Conservation (phyloP, 2,888 invertebrate species). For the Latheticus oryzae region DNA sequence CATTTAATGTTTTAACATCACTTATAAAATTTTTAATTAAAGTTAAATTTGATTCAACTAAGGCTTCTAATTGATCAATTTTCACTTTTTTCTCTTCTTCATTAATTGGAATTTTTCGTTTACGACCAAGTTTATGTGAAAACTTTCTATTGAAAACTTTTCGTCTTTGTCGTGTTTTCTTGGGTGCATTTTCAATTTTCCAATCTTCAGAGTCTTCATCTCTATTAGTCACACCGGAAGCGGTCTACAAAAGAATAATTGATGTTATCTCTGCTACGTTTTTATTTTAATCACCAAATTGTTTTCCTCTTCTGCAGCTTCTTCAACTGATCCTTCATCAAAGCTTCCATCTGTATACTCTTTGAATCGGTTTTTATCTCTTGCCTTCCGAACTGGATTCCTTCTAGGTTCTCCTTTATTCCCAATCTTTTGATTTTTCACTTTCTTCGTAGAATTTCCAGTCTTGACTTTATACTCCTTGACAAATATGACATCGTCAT, state of each 20-base stretch:
- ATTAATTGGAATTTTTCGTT: conserved; percentile 11
- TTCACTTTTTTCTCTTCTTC: conserved; percentile 45
- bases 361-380: conserved; percentile 26
- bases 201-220: conserved; percentile 28
- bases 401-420: conserved; percentile 35
- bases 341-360: conserved; percentile 33
- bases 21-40: conserved; percentile 14
- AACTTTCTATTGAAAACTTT: conserved; percentile 45
- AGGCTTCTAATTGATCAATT: conserved; percentile 48
- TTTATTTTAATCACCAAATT: conserved; percentile 5
- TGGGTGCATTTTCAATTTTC: conserved; percentile 36
- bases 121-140: conserved; percentile 24
- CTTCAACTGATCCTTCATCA: conserved; percentile 2
- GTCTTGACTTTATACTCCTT: conserved; percentile 51
- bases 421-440: too few relatives aligned
- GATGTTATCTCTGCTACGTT: too few relatives aligned
- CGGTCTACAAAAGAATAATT: conserved; percentile 3
- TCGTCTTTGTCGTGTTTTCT: conserved; percentile 42
- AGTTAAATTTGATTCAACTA: conserved; percentile 50
- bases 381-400: conserved; percentile 41
- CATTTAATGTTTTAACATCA: conserved; percentile 10
- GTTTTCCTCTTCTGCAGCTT: background rate
- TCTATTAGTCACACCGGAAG: background rate
- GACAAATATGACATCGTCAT: conserved; percentile 56
- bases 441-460: conserved; percentile 17